Percentiles rank a stretch among this genome's conserved stretches.
Conservation (phyloP, 2,797 vertebrate species). For the Allenopithecus nigroviridis region DNA sequence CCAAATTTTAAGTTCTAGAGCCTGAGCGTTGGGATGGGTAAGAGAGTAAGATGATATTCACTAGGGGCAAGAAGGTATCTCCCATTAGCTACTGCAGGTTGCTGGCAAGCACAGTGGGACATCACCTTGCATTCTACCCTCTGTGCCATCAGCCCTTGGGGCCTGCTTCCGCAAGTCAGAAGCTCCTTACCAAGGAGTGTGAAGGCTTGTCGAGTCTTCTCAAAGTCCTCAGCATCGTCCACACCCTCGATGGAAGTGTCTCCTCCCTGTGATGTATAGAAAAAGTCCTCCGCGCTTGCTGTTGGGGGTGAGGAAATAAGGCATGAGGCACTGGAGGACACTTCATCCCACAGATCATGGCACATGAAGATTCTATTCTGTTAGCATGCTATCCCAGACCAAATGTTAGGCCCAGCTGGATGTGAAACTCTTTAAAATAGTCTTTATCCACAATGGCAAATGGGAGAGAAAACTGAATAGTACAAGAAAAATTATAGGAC, state of each 20-base stretch:
- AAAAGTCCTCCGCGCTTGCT: slow-evolving; percentile 93
- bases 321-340: background rate
- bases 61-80: background rate
- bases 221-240: slow-evolving; percentile 91
- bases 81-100: background rate
- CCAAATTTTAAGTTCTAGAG: background rate
- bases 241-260: slow-evolving; percentile 90
- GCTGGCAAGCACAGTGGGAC: background rate
- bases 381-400: background rate
- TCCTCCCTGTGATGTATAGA: slow-evolving; percentile 91
- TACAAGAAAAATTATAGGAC: background rate
- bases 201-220: slow-evolving; percentile 93
- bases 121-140: fast-evolving
- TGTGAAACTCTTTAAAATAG: background rate
- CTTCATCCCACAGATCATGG: fast-evolving
- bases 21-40: background rate
- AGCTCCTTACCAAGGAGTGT: slow-evolving; percentile 89
- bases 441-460: background rate
- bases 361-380: background rate
- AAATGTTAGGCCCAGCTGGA: background rate
- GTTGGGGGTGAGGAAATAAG: background rate
- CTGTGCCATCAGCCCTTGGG: fast-evolving
- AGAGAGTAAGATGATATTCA: background rate
- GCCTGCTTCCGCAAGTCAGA: background rate
- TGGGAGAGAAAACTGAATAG: background rate